A percentile compares a stretch with the other conserved stretches of the same genome.
These are phyloP conservation scores for Holothuria scabra DNA, from an alignment of 53 echinoderm and acorn worm genomes.

Conservation along the genomic window DNA sequence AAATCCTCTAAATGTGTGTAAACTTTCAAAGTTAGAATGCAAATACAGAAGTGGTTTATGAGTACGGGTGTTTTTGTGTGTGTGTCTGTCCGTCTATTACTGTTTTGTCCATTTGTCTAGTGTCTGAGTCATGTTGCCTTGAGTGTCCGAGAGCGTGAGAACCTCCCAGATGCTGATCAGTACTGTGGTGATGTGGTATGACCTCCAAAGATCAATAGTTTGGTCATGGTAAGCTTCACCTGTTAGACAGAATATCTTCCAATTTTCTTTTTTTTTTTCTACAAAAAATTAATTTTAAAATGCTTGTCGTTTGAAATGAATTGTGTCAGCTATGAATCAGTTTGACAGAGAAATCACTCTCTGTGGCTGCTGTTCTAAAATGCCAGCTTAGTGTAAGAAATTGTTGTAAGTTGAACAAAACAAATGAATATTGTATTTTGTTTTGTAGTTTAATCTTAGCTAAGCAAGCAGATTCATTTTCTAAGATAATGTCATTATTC, in stretches of 20 bases:
- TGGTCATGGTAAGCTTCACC: not conserved
- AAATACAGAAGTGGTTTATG: slow-evolving; percentile 4
- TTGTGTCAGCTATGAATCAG: not conserved
- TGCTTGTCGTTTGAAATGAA: slow-evolving; percentile 5
- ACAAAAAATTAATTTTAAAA: slow-evolving; percentile 4
- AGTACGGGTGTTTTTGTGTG: slow-evolving; percentile 9
- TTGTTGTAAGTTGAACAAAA: too few species aligned
- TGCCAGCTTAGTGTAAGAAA: too few species aligned
- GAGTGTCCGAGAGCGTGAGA: not conserved
- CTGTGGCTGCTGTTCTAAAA: too few species aligned
- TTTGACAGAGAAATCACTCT: not conserved
- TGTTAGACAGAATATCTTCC: slow-evolving; percentile 36
- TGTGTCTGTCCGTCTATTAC: not conserved
- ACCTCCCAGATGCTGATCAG: slow-evolving; percentile 27
- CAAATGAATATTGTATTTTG: too few species aligned
- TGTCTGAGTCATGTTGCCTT: not conserved
- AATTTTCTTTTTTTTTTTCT: slow-evolving; percentile 36
- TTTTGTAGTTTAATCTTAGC: too few species aligned
- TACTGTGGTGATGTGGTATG: slow-evolving; percentile 31
- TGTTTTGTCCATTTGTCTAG: not conserved
- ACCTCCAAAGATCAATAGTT: slow-evolving; percentile 14
- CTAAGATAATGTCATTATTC: too few species aligned
- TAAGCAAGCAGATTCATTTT: too few species aligned
- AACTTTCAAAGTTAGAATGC: not conserved
- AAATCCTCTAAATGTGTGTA: not conserved